These are phyloP conservation scores for Eremophila alpestris DNA, from an alignment of 2,797 vertebrate genomes.

Conservation along the genomic window DNA sequence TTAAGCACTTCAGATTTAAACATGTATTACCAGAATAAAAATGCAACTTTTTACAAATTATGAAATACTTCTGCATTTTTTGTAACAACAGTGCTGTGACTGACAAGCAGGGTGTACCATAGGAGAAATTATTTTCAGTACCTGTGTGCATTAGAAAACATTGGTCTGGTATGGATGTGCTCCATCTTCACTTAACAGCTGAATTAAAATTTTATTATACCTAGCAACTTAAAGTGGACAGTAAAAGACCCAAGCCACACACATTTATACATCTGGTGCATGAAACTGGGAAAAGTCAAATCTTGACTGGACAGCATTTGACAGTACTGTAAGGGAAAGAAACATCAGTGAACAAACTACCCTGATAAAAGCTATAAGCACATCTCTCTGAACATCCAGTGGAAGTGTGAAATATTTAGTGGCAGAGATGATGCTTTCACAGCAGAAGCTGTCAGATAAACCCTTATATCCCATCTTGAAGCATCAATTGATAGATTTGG, in stretches of 20 bases:
- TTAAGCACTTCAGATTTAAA: neutral
- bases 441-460: neutral
- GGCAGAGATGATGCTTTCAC: neutral
- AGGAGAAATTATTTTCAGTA: neutral
- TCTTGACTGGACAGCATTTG: neutral
- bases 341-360: neutral
- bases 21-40: neutral
- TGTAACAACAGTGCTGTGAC: neutral
- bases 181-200: neutral
- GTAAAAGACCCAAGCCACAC: neutral
- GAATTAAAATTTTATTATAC: neutral
- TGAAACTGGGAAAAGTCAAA: neutral
- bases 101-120: neutral
- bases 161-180: neutral
- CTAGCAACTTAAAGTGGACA: neutral
- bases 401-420: neutral
- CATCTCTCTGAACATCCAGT: neutral
- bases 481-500: neutral
- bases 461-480: neutral
- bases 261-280: neutral
- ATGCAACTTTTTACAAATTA: neutral
- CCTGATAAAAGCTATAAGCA: neutral
- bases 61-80: neutral
- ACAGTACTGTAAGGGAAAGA: neutral
- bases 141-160: neutral